These are phyloP conservation scores for Parapsyche elsis DNA, from an alignment of 1,140 invertebrate genomes.

Conservation along the genomic window DNA sequence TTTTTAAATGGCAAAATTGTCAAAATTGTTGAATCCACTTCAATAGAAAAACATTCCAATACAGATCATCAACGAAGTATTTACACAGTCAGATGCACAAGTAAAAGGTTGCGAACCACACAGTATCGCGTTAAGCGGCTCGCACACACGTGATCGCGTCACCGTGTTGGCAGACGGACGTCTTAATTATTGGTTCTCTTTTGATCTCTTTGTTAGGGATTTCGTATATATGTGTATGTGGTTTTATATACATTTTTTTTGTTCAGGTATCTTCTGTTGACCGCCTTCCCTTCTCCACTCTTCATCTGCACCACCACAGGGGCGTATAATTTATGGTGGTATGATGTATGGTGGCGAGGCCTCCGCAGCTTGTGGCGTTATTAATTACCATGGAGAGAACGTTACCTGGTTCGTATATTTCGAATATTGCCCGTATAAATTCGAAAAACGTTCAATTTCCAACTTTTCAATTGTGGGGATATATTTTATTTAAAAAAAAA, in stretches of 20 bases:
- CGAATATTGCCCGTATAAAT: background rate
- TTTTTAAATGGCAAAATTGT: no score
- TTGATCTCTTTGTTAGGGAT: slow-evolving; percentile 56
- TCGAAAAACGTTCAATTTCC: no score
- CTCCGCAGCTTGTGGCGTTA: slow-evolving; percentile 45
- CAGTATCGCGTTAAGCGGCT: background rate
- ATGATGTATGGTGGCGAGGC: slow-evolving; percentile 38
- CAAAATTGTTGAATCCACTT: no score
- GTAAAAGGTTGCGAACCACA: background rate
- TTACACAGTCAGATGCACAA: background rate
- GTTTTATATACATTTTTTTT: slow-evolving; percentile 14
- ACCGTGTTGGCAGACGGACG: slow-evolving; percentile 46
- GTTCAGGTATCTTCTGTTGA: background rate
- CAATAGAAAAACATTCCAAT: no score
- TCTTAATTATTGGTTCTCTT: slow-evolving; percentile 55
- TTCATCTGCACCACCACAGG: background rate
- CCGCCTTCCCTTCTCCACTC: slow-evolving; percentile 9
- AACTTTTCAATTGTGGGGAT: no score
- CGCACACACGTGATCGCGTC: slow-evolving; percentile 39
- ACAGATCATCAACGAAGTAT: no score
- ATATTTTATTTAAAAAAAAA: no score
- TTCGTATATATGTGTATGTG: slow-evolving; percentile 2
- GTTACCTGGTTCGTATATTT: background rate
- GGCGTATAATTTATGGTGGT: slow-evolving; percentile 43
- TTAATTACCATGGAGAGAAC: slow-evolving; percentile 29